Evolutionary conservation across 2,888 invertebrate species (phyloP), one percentile per base, ranked within the genome.

Genomic region (Selenia dentaria): DNA sequence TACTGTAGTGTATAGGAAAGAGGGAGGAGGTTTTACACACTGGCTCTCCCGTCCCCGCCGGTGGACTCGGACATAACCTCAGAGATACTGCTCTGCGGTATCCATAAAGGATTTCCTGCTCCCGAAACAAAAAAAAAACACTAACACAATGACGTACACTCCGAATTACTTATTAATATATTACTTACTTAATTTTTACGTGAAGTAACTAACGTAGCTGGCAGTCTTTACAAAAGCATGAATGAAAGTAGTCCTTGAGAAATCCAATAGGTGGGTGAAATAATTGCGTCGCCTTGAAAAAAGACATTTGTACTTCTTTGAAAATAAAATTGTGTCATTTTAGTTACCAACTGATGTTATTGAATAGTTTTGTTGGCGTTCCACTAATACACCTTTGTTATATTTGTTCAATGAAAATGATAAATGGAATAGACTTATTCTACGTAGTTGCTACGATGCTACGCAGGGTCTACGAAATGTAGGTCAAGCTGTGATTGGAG

Each of bases 391-490:
- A n/a, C 13, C 10, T 36, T 26, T 34, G 13, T 24, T 2, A 24
- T 1, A 6, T 24, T 34, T 11, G 5, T 34, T 25, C 14, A 14
- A 34, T 34, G 24, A 36, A 4, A 26, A n/a, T 8, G 34, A 24
- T 6, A 14, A 25, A 12, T 28, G 11, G 4, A 8, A 11, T 11
- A 2, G 6, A 16, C 2, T 6, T n/a, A 9, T 11, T 47, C 50
- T 47, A 50, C 50, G 46, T 37, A 37, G 11, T 14, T 28, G 51
- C 53, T 58, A 54, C 54, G 46, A 33, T 3, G 50, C 52, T 48
- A 35, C 39, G 46, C 8, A n/a, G 29, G 22, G 22, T 36, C 32
- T 27, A 37, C 32, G 32, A 25, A 16, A 9, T 22, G 14, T 14
- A 16, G 16, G 11, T 16, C 5, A 31, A 31, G 16, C 16, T 4